Evolutionary conservation across 2,113 vertebrate genomes (phyloP).

Genomic region (Stigmatopora nigra): DNA sequence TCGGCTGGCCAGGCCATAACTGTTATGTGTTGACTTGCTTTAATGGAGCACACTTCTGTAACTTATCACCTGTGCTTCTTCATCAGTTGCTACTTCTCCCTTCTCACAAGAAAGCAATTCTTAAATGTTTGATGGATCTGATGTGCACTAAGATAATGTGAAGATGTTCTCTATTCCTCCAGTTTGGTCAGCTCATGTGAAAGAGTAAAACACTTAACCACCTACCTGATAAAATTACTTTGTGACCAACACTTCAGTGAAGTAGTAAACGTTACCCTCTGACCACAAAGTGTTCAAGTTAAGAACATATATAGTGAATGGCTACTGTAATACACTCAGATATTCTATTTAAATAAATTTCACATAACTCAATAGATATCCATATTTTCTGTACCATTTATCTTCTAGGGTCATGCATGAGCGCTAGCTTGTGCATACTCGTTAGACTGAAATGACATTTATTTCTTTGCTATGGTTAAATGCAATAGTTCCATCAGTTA

Average conservation of each 20-base stretch:
- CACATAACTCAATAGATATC: too few relatives aligned
- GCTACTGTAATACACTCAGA: not conserved
- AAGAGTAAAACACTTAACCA: not conserved
- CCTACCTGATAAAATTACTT: not conserved
- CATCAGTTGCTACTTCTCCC: constrained; percentile 49
- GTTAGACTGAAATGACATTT: too few relatives aligned
- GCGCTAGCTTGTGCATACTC: too few relatives aligned
- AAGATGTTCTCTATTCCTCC: constrained; percentile 4
- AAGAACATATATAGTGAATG: not conserved
- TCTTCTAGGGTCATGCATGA: too few relatives aligned
- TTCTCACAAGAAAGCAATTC: constrained; percentile 53
- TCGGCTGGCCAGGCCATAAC: constrained; percentile 44
- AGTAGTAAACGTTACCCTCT: not conserved
- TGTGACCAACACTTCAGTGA: not conserved
- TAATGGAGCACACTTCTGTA: constrained; percentile 62
- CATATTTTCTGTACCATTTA: too few relatives aligned
- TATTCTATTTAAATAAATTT: not conserved
- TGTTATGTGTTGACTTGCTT: constrained; percentile 53
- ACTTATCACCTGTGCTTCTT: constrained; percentile 65
- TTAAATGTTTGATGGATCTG: constrained; percentile 64
- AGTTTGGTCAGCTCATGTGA: constrained; percentile 3
- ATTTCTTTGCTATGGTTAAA: too few relatives aligned
- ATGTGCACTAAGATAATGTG: constrained; percentile 39
- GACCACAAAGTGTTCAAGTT: not conserved
- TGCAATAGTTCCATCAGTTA: not conserved